These are phyloP conservation scores for Nemoura dubitans DNA, from an alignment of 2,888 invertebrate genomes.

Conservation along the genomic window DNA sequence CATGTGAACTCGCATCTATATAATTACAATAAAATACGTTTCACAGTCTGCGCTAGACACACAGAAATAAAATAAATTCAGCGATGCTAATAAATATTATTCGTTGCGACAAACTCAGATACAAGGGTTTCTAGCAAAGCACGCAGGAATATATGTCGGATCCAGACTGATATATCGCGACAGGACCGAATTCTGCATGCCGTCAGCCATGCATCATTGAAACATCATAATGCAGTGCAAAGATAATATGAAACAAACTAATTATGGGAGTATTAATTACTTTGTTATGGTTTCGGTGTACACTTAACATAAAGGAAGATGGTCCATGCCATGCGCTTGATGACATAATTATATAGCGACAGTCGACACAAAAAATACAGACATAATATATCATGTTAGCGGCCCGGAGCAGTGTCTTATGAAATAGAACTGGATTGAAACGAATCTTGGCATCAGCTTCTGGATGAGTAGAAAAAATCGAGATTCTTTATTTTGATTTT, in stretches of 20 bases:
- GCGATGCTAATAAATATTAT: neutral
- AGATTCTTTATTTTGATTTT: neutral
- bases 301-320: conserved; percentile 4
- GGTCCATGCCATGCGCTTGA: neutral
- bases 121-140: neutral
- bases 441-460: conserved; percentile 15
- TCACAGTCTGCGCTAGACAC: neutral
- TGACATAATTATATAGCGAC: conserved; percentile 31
- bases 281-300: neutral
- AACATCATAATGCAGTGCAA: neutral
- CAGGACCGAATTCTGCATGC: neutral
- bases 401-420: neutral
- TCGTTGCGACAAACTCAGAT: neutral
- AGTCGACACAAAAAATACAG: neutral
- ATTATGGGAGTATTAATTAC: neutral
- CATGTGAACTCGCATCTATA: neutral
- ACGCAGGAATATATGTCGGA: neutral
- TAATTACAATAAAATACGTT: neutral
- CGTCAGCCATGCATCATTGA: neutral
- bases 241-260: neutral
- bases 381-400: conserved; percentile 20
- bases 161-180: neutral
- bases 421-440: conserved; percentile 38
- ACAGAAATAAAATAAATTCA: neutral
- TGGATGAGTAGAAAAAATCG: neutral